Percentiles rank a stretch among this genome's conserved stretches.
These are phyloP conservation scores for Collichthys lucidus DNA, from an alignment of 2,113 vertebrate genomes.

Conservation along the genomic window DNA sequence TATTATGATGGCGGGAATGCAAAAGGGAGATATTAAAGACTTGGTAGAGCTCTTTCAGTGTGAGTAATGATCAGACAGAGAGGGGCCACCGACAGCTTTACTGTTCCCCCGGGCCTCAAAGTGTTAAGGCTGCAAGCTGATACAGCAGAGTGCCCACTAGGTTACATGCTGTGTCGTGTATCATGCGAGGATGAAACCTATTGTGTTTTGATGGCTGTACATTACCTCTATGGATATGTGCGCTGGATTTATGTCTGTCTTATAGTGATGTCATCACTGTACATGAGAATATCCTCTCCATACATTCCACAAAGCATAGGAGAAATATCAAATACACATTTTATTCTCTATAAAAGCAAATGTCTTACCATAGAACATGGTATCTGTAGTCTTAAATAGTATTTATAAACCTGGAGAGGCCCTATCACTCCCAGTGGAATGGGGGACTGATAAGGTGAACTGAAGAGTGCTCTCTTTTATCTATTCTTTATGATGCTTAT, in stretches of 20 bases:
- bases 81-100: constrained; percentile 65
- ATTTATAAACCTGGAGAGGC: background rate
- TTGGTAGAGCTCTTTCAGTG: constrained; percentile 58
- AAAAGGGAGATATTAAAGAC: constrained; percentile 67
- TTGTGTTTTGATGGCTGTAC: constrained; percentile 55
- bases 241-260: constrained; percentile 30
- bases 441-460: no score
- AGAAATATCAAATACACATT: constrained; percentile 12
- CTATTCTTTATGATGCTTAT: background rate
- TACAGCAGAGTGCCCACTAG: constrained; percentile 32
- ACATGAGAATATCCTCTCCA: background rate
- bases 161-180: constrained; percentile 43
- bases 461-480: background rate
- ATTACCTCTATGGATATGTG: constrained; percentile 19
- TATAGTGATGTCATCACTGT: background rate
- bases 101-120: constrained; percentile 62
- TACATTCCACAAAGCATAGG: constrained; percentile 3
- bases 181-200: constrained; percentile 38
- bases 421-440: background rate
- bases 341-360: constrained; percentile 17
- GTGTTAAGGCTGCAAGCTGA: constrained; percentile 60
- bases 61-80: constrained; percentile 65
- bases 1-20: constrained; percentile 51
- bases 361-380: background rate
- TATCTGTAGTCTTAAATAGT: background rate